These are phyloP conservation scores for Holacanthus passer DNA, from an alignment of 2,113 vertebrate genomes.

Conservation along the genomic window DNA sequence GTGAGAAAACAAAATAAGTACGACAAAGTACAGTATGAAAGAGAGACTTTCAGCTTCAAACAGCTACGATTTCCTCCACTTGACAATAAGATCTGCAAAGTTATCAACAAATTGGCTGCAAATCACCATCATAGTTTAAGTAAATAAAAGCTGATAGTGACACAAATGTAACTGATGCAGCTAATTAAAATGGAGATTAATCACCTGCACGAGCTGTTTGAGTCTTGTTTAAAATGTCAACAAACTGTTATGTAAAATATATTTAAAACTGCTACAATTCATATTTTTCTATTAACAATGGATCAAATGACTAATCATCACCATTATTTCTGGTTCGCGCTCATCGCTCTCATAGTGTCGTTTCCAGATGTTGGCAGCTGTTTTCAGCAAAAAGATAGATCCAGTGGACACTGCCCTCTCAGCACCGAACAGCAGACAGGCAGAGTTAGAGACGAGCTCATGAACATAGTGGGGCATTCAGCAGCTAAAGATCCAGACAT, in stretches of 20 bases:
- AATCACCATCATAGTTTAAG: background rate
- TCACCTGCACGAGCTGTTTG: background rate
- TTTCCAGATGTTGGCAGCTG: too few species aligned
- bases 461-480: background rate
- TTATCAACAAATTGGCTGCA: background rate
- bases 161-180: background rate
- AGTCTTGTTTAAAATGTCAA: too few species aligned
- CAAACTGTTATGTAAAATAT: background rate
- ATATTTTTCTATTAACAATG: background rate
- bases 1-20: too few species aligned
- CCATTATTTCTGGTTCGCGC: too few species aligned
- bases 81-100: background rate
- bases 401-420: too few species aligned
- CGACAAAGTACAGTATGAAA: background rate
- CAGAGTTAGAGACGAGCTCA: background rate
- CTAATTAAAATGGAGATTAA: background rate
- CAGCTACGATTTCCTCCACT: background rate
- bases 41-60: background rate
- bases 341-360: too few species aligned
- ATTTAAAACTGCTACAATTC: background rate
- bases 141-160: background rate
- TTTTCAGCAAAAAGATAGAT: too few species aligned
- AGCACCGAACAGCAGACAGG: background rate
- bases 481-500: background rate
- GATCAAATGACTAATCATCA: too few species aligned